These are phyloP conservation scores for Galeopterus variegatus DNA, from an alignment of 2,113 vertebrate species.

Conservation along the genomic window DNA sequence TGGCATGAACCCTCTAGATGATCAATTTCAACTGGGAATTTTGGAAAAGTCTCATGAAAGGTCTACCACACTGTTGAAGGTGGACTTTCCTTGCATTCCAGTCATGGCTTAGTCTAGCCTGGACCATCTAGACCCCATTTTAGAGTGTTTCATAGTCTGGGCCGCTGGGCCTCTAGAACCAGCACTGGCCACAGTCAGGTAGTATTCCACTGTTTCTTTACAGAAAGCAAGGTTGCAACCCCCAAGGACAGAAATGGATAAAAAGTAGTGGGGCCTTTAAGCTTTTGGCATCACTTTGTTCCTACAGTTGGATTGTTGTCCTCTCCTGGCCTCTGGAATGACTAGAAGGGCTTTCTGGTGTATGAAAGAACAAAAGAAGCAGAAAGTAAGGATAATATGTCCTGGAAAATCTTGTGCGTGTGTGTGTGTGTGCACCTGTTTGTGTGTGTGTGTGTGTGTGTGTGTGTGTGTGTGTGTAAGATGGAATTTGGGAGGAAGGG, in stretches of 20 bases:
- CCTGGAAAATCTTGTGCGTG: background rate
- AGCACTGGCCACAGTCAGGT: background rate
- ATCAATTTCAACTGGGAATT: background rate
- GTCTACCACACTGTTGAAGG: background rate
- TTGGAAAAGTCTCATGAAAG: background rate
- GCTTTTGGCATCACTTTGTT: background rate
- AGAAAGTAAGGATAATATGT: background rate
- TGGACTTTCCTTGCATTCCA: background rate
- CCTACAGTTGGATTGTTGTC: background rate
- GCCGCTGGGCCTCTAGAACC: background rate
- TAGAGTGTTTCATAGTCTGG: background rate
- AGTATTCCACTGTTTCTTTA: background rate
- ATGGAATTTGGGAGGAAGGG: background rate
- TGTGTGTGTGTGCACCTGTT: background rate
- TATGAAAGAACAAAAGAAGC: background rate
- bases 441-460: background rate
- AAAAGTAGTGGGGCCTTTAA: background rate
- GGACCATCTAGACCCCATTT: background rate
- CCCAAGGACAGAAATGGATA: background rate
- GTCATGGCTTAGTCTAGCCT: background rate
- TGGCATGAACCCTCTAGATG: background rate
- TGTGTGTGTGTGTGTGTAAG: background rate
- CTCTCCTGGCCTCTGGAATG: background rate
- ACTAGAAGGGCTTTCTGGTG: background rate
- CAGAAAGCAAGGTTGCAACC: background rate